Evolutionary conservation across 2,797 vertebrate genomes (phyloP).

Genomic region (Limosa lapponica): DNA sequence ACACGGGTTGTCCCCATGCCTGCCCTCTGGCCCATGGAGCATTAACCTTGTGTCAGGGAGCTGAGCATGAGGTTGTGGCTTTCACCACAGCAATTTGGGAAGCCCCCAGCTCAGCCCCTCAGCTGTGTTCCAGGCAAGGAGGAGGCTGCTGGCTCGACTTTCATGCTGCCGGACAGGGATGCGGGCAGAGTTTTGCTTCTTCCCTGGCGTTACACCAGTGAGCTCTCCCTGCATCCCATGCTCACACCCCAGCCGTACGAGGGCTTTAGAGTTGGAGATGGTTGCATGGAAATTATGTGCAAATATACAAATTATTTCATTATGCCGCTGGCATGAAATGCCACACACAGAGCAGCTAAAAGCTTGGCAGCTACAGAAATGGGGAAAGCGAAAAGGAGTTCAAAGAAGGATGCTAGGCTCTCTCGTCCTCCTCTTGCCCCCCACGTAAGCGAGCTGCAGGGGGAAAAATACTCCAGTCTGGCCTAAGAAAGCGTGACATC

Average conservation of each 20-base stretch:
- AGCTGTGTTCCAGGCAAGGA: background rate
- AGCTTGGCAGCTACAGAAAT: conserved; percentile 31
- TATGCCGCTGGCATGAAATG: conserved; percentile 13
- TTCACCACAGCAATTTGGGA: accelerated
- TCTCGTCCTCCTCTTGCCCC: background rate
- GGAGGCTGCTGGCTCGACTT: background rate
- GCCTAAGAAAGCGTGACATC: background rate
- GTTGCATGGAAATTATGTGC: background rate
- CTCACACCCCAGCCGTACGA: accelerated
- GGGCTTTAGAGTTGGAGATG: background rate
- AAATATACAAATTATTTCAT: conserved; percentile 38
- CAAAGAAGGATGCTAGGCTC: background rate
- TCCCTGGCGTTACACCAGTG: background rate
- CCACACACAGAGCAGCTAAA: background rate
- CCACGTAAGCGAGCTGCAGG: accelerated
- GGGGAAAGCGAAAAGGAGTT: background rate
- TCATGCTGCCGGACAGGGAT: accelerated
- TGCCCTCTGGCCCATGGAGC: accelerated
- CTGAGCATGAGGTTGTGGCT: accelerated
- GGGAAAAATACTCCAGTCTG: background rate
- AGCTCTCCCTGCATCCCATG: accelerated
- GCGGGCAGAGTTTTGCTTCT: background rate
- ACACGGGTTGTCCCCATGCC: accelerated
- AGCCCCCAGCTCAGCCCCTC: background rate
- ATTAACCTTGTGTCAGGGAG: background rate